These are phyloP conservation scores for Heliconius ismenius DNA, from an alignment of 2,888 invertebrate species.

Conservation along the genomic window DNA sequence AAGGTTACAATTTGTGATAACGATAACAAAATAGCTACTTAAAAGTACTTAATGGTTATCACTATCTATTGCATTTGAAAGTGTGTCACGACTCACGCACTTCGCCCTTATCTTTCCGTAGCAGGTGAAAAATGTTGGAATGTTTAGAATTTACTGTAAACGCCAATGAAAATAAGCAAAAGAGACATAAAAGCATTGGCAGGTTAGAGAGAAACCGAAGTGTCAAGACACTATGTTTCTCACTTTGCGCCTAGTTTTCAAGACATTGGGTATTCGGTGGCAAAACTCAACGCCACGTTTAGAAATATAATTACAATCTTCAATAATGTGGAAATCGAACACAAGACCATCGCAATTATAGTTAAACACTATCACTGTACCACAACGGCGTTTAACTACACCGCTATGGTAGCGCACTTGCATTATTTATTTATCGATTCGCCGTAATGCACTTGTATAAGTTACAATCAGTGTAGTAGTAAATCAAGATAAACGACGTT, in stretches of 20 bases:
- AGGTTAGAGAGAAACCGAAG: background rate
- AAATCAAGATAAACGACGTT: slow-evolving; percentile 22
- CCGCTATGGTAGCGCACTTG: background rate
- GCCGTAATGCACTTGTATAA: background rate
- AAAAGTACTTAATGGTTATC: slow-evolving; percentile 50
- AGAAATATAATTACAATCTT: too few species aligned
- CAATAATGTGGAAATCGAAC: background rate
- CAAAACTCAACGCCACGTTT: too few species aligned
- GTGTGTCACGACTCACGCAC: slow-evolving; percentile 61
- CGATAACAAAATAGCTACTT: slow-evolving; percentile 39
- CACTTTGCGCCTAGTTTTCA: background rate
- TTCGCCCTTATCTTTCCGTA: slow-evolving; percentile 50
- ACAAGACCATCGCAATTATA: background rate
- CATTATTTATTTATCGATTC: background rate
- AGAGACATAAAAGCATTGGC: too few species aligned
- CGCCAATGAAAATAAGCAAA: background rate
- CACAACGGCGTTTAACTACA: background rate
- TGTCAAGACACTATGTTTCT: background rate
- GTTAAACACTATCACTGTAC: background rate
- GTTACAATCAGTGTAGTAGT: slow-evolving; percentile 9
- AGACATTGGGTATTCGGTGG: too few species aligned
- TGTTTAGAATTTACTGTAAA: background rate
- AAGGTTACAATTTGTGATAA: slow-evolving; percentile 36
- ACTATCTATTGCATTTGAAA: slow-evolving; percentile 61
- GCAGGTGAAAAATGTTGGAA: slow-evolving; percentile 52